Percentiles rank a stretch among this genome's conserved stretches.
Conservation (phyloP, 2,888 invertebrate species). For the Uloborus plumipes region DNA sequence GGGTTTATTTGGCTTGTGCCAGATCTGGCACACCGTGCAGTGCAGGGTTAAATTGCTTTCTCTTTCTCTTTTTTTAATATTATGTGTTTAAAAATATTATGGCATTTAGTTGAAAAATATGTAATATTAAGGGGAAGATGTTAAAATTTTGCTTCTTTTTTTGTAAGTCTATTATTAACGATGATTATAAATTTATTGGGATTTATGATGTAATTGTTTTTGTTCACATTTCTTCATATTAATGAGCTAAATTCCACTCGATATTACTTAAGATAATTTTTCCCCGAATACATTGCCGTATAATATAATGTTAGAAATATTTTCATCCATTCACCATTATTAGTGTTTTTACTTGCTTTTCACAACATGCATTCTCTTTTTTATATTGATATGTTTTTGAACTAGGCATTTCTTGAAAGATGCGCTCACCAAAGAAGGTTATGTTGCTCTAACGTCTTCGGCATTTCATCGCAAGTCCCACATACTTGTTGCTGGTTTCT, state of each 20-base stretch:
- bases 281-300: too few species aligned
- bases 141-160: background rate
- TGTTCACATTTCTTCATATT: too few species aligned
- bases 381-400: slow-evolving; percentile 24
- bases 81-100: background rate
- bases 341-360: too few species aligned
- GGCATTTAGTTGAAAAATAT: background rate
- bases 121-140: background rate
- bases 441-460: slow-evolving; percentile 81
- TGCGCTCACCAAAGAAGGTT: slow-evolving; percentile 72
- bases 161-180: background rate
- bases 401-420: slow-evolving; percentile 67
- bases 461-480: slow-evolving; percentile 85
- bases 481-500: slow-evolving; percentile 90
- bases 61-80: background rate
- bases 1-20: too few species aligned
- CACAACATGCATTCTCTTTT: too few species aligned
- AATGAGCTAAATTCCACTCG: too few species aligned
- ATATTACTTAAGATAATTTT: too few species aligned
- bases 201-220: too few species aligned
- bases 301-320: too few species aligned
- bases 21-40: too few species aligned
- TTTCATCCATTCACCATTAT: too few species aligned
- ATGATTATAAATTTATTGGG: background rate
- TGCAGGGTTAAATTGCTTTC: background rate